Conservation (phyloP, 2,888 invertebrate species). For the Dolomedes plantarius region DNA sequence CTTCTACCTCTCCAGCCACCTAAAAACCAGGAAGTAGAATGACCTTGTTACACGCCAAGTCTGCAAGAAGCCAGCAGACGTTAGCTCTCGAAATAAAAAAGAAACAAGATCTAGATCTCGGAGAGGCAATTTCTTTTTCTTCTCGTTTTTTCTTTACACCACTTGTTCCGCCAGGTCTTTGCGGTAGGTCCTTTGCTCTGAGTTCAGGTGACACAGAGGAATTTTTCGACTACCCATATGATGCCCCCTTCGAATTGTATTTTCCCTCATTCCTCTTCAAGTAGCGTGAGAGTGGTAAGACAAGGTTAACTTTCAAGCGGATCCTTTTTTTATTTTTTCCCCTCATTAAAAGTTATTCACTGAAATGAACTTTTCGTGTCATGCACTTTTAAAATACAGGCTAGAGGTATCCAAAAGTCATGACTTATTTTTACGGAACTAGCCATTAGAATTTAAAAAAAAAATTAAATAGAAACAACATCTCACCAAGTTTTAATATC, state of each 20-base stretch:
- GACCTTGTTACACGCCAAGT: conserved; percentile 10
- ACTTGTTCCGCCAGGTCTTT: not conserved
- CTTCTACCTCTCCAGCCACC: not conserved
- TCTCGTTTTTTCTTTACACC: not conserved
- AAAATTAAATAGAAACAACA: too few relatives aligned
- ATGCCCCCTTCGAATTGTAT: not conserved
- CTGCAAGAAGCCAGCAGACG: not conserved
- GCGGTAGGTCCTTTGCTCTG: not conserved
- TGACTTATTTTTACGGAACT: too few relatives aligned
- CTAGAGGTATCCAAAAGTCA: too few relatives aligned
- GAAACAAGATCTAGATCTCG: conserved; percentile 9
- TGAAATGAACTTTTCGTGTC: too few relatives aligned
- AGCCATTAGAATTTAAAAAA: too few relatives aligned
- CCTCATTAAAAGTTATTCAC: too few relatives aligned
- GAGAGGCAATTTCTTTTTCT: not conserved
- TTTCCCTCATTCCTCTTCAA: not conserved
- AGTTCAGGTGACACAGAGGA: not conserved
- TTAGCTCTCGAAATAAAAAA: not conserved
- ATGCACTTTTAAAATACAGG: too few relatives aligned
- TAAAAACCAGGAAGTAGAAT: conserved; percentile 3
- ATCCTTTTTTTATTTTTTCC: too few relatives aligned
- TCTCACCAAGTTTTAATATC: too few relatives aligned
- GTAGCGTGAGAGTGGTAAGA: not conserved
- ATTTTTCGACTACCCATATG: not conserved
- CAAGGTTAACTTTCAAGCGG: not conserved